phyloP scores from a whole-genome alignment of 2,888 invertebrate genomes.

The Dolichomitus sp. region DNA sequence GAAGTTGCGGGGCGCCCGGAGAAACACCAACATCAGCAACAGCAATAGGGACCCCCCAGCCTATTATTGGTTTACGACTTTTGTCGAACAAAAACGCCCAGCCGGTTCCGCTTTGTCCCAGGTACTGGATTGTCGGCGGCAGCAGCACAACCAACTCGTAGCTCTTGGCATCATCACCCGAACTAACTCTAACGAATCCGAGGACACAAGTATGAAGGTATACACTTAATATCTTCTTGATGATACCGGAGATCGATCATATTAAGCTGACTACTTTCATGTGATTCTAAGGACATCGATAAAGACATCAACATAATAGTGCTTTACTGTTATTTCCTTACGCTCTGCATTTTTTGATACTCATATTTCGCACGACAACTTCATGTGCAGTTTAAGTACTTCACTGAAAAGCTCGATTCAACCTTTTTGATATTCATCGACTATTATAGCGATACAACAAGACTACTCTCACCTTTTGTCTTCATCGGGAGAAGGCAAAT shows the following conservation, averaged over 20 bases:
- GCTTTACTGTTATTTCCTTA: neutral
- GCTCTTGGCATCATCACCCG: neutral
- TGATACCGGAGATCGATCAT: neutral
- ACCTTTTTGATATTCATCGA: too few species aligned
- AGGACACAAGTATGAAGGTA: neutral
- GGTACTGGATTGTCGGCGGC: slow-evolving; percentile 37
- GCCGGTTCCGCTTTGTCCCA: slow-evolving; percentile 49
- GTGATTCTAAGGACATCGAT: neutral
- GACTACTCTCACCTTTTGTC: too few species aligned
- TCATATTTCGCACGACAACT: too few species aligned
- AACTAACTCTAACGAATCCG: slow-evolving; percentile 4
- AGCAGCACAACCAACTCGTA: neutral
- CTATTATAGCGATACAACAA: too few species aligned
- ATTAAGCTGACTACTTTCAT: too few species aligned
- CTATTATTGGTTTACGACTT: slow-evolving; percentile 73
- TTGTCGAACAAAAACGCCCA: slow-evolving; percentile 58
- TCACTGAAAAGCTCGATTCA: neutral
- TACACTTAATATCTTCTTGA: neutral
- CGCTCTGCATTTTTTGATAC: too few species aligned
- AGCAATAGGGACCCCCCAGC: slow-evolving; percentile 15
- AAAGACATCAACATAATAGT: neutral
- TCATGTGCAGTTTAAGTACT: neutral
- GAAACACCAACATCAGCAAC: slow-evolving; percentile 29
- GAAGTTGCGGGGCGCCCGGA: neutral
- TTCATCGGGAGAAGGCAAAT: too few species aligned